A percentile compares a stretch with the other conserved stretches of the same genome.
These are phyloP conservation scores for Pteromalus puparum DNA, from an alignment of 1,140 invertebrate species.

Conservation along the genomic window DNA sequence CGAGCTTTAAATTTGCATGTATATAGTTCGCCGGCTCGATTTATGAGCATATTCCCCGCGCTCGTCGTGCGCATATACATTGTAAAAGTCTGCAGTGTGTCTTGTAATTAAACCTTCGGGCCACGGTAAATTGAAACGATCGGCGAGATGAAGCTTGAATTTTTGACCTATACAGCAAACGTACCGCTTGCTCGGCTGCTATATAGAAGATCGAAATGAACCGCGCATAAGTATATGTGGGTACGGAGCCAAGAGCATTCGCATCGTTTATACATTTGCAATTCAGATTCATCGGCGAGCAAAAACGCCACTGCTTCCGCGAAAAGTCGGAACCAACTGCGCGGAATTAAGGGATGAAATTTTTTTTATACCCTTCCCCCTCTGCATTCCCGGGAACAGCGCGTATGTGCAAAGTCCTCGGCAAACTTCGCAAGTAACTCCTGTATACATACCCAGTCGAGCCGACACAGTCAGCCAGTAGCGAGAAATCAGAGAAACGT, in stretches of 20 bases:
- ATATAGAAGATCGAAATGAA: neutral
- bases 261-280: neutral
- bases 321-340: neutral
- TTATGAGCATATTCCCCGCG: neutral
- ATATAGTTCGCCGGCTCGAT: neutral
- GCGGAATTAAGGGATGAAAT: neutral
- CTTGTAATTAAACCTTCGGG: neutral
- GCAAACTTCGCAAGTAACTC: neutral
- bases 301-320: neutral
- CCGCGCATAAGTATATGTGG: neutral
- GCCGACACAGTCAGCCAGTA: neutral
- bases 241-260: neutral
- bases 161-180: too few relatives aligned
- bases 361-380: neutral
- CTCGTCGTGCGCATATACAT: neutral
- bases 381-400: too few relatives aligned
- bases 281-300: neutral
- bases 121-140: neutral
- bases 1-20: constrained; percentile 7
- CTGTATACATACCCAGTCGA: neutral
- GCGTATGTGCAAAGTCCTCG: neutral
- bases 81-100: neutral
- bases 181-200: too few relatives aligned
- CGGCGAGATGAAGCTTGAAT: neutral
- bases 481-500: constrained; percentile 40